Evolutionary conservation across 64 coral and sea anemone genomes (phyloP).

Genomic region (Dendronephthya gigantea): DNA sequence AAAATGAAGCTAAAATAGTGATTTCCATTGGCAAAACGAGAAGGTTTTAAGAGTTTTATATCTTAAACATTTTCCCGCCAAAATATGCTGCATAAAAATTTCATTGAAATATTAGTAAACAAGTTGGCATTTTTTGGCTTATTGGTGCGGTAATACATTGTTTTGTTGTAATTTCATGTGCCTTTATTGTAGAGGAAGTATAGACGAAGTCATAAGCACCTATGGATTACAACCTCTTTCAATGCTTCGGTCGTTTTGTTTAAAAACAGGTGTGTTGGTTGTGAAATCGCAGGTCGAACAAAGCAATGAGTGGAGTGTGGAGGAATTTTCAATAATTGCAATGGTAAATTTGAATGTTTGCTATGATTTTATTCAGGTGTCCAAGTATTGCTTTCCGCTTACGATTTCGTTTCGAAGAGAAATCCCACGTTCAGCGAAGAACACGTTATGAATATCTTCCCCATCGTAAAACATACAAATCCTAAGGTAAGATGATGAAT

Average conservation of each 20-base stretch:
- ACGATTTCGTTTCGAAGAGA: constrained; percentile 80
- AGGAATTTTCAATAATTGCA: too few species aligned
- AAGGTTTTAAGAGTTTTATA: too few species aligned
- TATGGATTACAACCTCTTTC: constrained; percentile 75
- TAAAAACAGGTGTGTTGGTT: constrained; percentile 58
- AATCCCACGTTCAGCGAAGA: constrained; percentile 75
- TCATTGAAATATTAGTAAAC: too few species aligned
- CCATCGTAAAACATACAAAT: constrained; percentile 84
- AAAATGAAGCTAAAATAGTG: too few species aligned
- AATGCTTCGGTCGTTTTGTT: constrained; percentile 65
- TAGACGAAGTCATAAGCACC: constrained; percentile 51
- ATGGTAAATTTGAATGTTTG: too few species aligned
- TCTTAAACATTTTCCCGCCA: too few species aligned
- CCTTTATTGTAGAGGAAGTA: constrained; percentile 41
- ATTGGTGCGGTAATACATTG: background rate
- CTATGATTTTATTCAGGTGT: constrained; percentile 49
- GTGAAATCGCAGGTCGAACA: background rate
- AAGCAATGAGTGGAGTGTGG: too few species aligned
- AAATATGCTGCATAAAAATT: too few species aligned
- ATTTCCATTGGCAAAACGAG: too few species aligned
- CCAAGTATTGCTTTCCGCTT: constrained; percentile 77
- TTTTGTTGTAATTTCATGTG: background rate
- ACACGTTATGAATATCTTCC: constrained; percentile 92
- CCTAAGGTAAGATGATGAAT: constrained; percentile 50
- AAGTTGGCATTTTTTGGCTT: too few species aligned